Conservation (phyloP, 2,797 vertebrate genomes). For the Pseudopleuronectes americanus region DNA sequence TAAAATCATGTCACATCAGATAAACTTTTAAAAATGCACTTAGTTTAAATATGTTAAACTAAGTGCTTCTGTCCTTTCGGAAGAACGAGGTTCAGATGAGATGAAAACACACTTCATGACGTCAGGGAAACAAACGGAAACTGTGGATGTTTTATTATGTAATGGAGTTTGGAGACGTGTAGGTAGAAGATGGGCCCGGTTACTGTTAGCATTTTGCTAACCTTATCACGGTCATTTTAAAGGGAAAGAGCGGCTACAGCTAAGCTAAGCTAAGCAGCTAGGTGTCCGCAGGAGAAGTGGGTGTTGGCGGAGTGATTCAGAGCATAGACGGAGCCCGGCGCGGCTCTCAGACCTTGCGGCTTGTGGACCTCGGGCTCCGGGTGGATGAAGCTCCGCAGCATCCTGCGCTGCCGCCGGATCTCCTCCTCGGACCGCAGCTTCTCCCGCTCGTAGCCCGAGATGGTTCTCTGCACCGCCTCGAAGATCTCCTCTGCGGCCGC, state of each 20-base stretch:
- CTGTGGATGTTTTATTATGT: rapidly evolving
- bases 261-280: background rate
- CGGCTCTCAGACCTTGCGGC: too few relatives aligned
- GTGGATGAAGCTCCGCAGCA: background rate
- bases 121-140: background rate
- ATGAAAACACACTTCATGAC: too few relatives aligned
- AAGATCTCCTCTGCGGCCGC: conserved; percentile 67
- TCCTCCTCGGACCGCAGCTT: conserved; percentile 61
- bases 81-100: too few relatives aligned
- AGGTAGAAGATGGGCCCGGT: background rate
- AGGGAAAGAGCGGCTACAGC: too few relatives aligned
- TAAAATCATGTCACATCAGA: too few relatives aligned
- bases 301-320: background rate
- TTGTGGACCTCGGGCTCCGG: too few relatives aligned
- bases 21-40: too few relatives aligned
- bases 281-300: background rate
- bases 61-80: too few relatives aligned
- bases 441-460: conserved; percentile 72
- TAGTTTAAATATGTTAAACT: too few relatives aligned
- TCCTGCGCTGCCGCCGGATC: conserved; percentile 47
- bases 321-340: background rate
- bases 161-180: background rate
- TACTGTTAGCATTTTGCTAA: background rate
- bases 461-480: conserved; percentile 52
- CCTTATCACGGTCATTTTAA: too few relatives aligned